Conservation (phyloP, 2,797 vertebrate species). For the Peromyscus melanophrys region DNA sequence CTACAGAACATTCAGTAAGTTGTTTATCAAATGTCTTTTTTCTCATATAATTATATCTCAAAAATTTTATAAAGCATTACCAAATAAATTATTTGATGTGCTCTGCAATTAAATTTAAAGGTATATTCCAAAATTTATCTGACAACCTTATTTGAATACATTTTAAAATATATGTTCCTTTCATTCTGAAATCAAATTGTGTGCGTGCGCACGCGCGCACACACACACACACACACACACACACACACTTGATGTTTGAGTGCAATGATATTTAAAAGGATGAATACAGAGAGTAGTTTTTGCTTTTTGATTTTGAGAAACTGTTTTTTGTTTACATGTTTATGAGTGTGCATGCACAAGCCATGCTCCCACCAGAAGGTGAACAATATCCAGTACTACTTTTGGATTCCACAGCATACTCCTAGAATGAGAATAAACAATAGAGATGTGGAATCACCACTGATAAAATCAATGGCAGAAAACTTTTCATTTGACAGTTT, state of each 20-base stretch:
- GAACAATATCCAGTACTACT: neutral
- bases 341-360: neutral
- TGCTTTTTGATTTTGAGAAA: neutral
- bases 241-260: neutral
- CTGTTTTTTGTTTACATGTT: neutral
- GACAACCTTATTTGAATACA: neutral
- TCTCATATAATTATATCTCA: neutral
- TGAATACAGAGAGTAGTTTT: neutral
- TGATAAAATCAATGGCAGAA: neutral
- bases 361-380: neutral
- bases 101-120: constrained; percentile 57
- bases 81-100: constrained; percentile 34
- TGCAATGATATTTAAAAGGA: neutral
- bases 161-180: neutral
- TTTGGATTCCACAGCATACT: neutral
- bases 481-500: neutral
- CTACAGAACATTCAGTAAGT: neutral
- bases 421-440: neutral
- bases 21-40: constrained; percentile 20
- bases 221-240: neutral
- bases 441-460: neutral
- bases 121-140: neutral
- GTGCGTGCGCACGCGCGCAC: too few relatives aligned
- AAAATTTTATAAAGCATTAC: neutral
- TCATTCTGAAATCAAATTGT: too few relatives aligned